Evolutionary conservation across 35 echinoderm and acorn worm species (phyloP).

Genomic region (Nesometra sesokonis): DNA sequence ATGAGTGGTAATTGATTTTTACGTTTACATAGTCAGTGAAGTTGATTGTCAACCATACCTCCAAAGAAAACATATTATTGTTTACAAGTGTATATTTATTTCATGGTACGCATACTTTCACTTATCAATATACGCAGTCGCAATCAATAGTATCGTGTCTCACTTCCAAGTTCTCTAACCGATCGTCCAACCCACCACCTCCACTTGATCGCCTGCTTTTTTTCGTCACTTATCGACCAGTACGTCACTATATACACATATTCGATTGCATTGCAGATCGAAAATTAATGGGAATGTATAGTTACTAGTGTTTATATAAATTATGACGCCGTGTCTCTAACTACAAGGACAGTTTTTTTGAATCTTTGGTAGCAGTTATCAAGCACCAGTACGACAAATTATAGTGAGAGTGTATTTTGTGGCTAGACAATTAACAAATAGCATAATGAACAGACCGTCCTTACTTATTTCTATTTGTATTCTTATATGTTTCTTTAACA

Average conservation of each 20-base stretch:
- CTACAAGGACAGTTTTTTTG: background rate
- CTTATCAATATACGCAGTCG: background rate
- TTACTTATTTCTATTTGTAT: background rate
- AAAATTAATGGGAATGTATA: background rate
- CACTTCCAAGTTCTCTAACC: background rate
- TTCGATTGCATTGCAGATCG: background rate
- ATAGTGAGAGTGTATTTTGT: background rate
- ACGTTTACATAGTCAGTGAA: background rate
- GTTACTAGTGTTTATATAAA: background rate
- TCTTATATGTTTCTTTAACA: background rate
- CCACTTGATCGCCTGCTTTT: background rate
- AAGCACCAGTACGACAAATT: background rate
- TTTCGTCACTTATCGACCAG: background rate
- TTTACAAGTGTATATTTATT: background rate
- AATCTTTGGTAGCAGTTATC: background rate
- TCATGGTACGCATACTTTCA: background rate
- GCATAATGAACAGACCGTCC: background rate
- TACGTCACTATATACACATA: background rate
- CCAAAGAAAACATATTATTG: background rate
- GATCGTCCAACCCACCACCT: background rate
- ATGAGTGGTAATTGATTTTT: background rate
- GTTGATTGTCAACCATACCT: background rate
- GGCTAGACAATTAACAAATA: background rate
- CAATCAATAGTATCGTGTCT: background rate
- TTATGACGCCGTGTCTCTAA: background rate